Base-by-base conservation (phyloP, 2,113 vertebrate genomes). In the Otolemur garnettii region DNA sequence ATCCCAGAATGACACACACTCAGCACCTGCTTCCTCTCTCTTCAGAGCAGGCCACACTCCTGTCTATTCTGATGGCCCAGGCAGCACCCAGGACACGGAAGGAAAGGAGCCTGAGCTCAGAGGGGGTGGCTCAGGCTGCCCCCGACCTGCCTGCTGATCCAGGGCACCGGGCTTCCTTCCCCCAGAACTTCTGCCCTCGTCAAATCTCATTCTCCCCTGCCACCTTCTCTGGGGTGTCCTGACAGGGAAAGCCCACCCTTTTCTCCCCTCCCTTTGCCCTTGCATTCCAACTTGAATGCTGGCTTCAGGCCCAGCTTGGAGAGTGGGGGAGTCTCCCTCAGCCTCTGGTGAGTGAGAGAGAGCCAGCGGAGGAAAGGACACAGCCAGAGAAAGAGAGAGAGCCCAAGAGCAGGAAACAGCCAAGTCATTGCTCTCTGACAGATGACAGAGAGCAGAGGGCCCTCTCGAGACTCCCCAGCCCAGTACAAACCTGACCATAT, bases 141-240 rank as follows among this genome's bases (percentile, higher is more conserved):
- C 75, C 19, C 19, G 1, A 45, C 18, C 4, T 0, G 0, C 35
- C 11, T 14, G 19, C 30, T 21, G 18, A 30, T 11, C 24, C 42
- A 35, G n/a, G 42, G 33, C 0, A 2, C 57, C 35, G 24, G 6
- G 53, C 79, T 81, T 53, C 55, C 42, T 85, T 72, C 19, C 62
- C 55, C 33, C 28, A 60, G 92, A 53, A 4, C 60, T 64, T 86
- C 66, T 55, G n/a, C 17, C 15, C 50, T 59, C 4, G 0, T 59
- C 4, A 26, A 59, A 38, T 53, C 45, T 90, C 38, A 6, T 38
- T 87, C 77, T 2, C 12, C 19, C 45, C 57, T 68, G 82, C 17
- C 17, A 3, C 42, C 17, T 57, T 78, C 60, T 64, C 64, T 22
- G 60, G 64, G 22, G 11, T 13, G 15, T 14, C 53, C 50, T 45